These are phyloP conservation scores for Petrolisthes cinctipes DNA, from an alignment of 2,888 invertebrate genomes.

Conservation along the genomic window DNA sequence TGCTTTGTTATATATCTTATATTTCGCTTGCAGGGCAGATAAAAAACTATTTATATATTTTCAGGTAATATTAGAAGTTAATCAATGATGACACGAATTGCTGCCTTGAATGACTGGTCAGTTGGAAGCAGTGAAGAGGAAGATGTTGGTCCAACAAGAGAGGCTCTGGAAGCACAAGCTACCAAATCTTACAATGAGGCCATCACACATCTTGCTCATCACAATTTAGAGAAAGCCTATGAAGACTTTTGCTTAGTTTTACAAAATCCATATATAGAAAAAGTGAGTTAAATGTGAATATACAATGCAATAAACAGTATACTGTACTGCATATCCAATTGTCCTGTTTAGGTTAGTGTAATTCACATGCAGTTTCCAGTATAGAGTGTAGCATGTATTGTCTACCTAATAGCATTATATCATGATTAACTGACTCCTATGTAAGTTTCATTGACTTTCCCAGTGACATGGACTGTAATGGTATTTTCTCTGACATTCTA, in stretches of 20 bases:
- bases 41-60: too few species aligned
- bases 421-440: too few species aligned
- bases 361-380: too few species aligned
- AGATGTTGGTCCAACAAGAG: constrained; percentile 58
- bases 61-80: too few species aligned
- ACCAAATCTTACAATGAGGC: constrained; percentile 55
- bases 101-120: constrained; percentile 61
- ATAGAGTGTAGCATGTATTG: too few species aligned
- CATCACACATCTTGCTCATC: constrained; percentile 48
- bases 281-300: constrained; percentile 37
- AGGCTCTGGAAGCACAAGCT: constrained; percentile 59
- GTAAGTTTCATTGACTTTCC: too few species aligned
- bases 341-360: too few species aligned
- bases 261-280: constrained; percentile 60
- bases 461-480: too few species aligned
- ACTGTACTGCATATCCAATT: too few species aligned
- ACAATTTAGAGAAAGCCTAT: constrained; percentile 49
- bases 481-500: not conserved
- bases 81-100: constrained; percentile 61
- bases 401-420: too few species aligned
- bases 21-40: too few species aligned
- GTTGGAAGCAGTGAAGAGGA: constrained; percentile 61
- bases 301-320: not conserved
- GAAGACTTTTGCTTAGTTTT: constrained; percentile 50
- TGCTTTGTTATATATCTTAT: too few species aligned